Base-by-base conservation (phyloP, 2,113 vertebrate species). In the Arothron firmamentum region DNA sequence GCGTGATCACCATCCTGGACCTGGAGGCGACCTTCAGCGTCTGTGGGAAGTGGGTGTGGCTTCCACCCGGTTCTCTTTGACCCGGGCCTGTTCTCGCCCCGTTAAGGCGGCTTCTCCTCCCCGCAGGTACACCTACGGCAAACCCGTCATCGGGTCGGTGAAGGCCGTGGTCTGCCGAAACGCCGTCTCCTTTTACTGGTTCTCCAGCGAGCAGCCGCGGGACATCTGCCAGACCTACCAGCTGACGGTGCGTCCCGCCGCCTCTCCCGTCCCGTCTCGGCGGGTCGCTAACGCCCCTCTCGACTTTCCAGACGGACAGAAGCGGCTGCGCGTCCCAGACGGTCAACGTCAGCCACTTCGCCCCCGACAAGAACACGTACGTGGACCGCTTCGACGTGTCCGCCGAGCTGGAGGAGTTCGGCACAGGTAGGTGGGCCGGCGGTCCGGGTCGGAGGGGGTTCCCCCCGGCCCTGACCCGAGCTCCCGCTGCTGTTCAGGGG, bases 51-150 rank as follows among this genome's bases (percentile, higher is more conserved):
- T 92, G 69, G 86, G 88, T 81, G 21, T 58, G 5, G 34, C 13
- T 47, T 18, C 11, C 14, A 25, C 16, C 4, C 5, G 4, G n/a
- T 20, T n/a, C 20, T 1, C 16, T 45, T 45, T 7, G n/a, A 47
- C 7, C 14, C 5, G 1, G 15, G 14, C 5, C 45, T n/a, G 4
- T 47, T 5, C 2, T 1, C 4, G 4, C 15, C n/a, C 45, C 14
- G n/a, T 47, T 47, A 17, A 47, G 4, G 10, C 2, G 16, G 10
- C 45, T 6, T 6, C n/a, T 17, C 15, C n/a, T 47, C 16, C 21
- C 55, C 64, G 45, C 70, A 92, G 91, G 64, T 92, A 91, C 71
- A 89, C 89, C 0, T 92, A 88, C 53, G 91, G 90, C 10, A 92
- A 91, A 65, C 89, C 90, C 14, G 89, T 91, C n/a, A 0, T 63